phyloP scores from a whole-genome alignment of 2,113 vertebrate genomes.

The Stercorarius parasiticus region DNA sequence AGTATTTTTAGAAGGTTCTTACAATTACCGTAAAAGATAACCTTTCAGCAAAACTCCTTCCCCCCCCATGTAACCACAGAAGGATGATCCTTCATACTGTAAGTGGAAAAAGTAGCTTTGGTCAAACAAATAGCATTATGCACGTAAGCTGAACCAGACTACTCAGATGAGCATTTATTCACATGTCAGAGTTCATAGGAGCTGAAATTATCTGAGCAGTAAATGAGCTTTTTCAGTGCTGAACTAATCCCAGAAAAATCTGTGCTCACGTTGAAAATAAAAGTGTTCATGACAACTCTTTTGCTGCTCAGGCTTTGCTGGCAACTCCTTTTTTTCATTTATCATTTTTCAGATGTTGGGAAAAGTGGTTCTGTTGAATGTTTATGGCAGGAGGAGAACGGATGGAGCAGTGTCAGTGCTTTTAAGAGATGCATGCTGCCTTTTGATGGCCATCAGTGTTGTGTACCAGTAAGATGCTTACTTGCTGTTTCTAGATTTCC shows the following conservation, averaged over 20 bases:
- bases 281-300: neutral
- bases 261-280: neutral
- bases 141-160: neutral
- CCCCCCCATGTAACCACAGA: neutral
- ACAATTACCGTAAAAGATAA: neutral
- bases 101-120: neutral
- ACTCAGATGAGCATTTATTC: neutral
- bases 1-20: neutral
- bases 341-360: neutral
- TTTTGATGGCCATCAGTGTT: neutral
- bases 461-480: neutral
- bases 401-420: neutral
- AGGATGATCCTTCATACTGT: neutral
- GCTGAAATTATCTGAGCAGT: slow-evolving; percentile 22
- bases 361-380: neutral
- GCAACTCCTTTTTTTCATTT: neutral
- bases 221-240: neutral
- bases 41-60: neutral
- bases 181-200: neutral
- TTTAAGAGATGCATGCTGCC: neutral
- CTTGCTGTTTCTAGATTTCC: neutral
- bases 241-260: neutral
- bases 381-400: neutral
- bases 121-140: neutral
- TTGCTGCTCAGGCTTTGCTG: neutral